Conservation (phyloP, 2,797 vertebrate genomes). For the Eupleurogrammus muticus region DNA sequence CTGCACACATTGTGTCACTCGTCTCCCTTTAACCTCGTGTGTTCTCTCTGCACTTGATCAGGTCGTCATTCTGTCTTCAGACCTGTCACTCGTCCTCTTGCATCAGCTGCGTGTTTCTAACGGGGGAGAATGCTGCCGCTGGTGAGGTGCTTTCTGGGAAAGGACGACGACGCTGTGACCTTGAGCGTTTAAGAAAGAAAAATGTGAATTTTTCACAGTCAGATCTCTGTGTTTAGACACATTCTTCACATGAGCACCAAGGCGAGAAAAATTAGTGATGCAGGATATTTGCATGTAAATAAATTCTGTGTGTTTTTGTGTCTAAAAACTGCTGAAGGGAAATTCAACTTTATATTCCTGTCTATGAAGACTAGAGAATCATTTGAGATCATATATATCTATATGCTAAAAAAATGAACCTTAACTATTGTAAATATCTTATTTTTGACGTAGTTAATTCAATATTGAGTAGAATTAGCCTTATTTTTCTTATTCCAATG, state of each 20-base stretch:
- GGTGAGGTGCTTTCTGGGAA: constrained; percentile 21
- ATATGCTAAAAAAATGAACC: too few relatives aligned
- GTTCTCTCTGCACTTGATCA: constrained; percentile 22
- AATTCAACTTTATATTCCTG: too few relatives aligned
- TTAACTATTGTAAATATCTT: too few relatives aligned
- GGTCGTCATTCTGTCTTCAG: constrained; percentile 10
- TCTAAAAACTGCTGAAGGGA: too few relatives aligned
- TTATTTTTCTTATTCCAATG: too few relatives aligned
- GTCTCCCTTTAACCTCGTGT: constrained; percentile 23
- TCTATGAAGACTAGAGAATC: too few relatives aligned
- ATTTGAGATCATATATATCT: too few relatives aligned
- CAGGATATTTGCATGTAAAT: too few relatives aligned
- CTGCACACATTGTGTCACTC: constrained; percentile 15
- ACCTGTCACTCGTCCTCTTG: constrained; percentile 25
- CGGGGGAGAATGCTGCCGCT: constrained; percentile 1
- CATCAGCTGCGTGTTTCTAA: constrained; percentile 20
- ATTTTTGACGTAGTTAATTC: too few relatives aligned
- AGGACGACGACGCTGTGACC: constrained; percentile 20
- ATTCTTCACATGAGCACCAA: background rate
- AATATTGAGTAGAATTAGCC: too few relatives aligned
- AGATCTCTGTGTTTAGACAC: background rate
- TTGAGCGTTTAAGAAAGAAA: constrained; percentile 12
- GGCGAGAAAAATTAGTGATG: too few relatives aligned
- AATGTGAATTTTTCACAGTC: constrained; percentile 19
- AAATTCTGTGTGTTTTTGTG: too few relatives aligned